Evolutionary conservation across 2,888 invertebrate species (phyloP).

Genomic region (Piscicola geometra): DNA sequence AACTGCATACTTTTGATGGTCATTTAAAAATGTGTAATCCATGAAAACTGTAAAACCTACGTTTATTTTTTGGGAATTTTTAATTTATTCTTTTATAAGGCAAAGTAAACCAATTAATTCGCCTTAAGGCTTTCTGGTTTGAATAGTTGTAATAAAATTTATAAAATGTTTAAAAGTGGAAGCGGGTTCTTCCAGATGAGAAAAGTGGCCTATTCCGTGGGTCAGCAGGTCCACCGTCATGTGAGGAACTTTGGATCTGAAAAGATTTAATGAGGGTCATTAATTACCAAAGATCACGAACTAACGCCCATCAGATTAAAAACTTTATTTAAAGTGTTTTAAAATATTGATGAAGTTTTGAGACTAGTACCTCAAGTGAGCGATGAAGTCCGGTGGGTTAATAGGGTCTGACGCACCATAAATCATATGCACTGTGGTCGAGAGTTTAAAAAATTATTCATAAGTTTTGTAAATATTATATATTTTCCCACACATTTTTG

Average conservation of each 20-base stretch:
- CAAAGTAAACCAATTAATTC: too few species aligned
- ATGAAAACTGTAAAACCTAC: too few species aligned
- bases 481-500: too few species aligned
- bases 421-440: background rate
- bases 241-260: background rate
- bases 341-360: background rate
- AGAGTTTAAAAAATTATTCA: background rate
- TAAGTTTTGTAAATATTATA: background rate
- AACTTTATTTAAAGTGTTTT: too few species aligned
- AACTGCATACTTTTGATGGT: too few species aligned
- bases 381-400: background rate
- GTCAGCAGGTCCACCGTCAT: background rate
- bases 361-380: background rate
- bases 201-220: background rate
- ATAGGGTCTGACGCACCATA: background rate
- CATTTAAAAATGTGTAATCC: too few species aligned
- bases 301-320: too few species aligned
- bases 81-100: too few species aligned
- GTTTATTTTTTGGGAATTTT: too few species aligned
- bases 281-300: too few species aligned
- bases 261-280: too few species aligned
- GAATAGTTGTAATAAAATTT: background rate
- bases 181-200: background rate
- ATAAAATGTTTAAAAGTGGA: background rate
- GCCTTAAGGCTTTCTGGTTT: too few species aligned